These are phyloP conservation scores for Balearica regulorum DNA, from an alignment of 2,797 vertebrate species.

Conservation along the genomic window DNA sequence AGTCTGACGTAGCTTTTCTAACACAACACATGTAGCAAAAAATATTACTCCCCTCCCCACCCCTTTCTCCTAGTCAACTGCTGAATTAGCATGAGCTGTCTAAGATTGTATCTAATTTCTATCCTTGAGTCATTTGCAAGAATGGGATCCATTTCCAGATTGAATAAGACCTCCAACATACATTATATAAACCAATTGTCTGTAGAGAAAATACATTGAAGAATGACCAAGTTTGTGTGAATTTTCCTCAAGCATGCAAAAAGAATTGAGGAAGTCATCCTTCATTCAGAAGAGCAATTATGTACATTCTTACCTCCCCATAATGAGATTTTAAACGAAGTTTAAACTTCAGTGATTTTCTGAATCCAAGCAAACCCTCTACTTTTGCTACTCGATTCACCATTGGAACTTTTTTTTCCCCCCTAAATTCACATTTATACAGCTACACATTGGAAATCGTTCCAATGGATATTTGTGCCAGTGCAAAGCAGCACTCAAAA, in stretches of 20 bases:
- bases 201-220: background rate
- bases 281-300: background rate
- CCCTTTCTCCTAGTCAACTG: background rate
- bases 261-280: background rate
- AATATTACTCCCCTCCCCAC: background rate
- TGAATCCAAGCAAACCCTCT: background rate
- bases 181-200: background rate
- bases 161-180: background rate
- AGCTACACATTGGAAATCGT: background rate
- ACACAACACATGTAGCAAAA: background rate
- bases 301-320: background rate
- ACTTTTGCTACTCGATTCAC: background rate
- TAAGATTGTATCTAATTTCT: background rate
- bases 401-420: background rate
- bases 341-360: background rate
- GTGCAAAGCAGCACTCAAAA: background rate
- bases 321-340: background rate
- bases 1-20: background rate
- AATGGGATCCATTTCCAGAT: background rate
- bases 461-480: background rate
- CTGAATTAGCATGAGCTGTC: background rate
- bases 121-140: background rate
- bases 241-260: background rate
- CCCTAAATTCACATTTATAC: background rate
- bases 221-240: background rate